Evolutionary conservation across 2,888 invertebrate species (phyloP), one percentile per base, ranked within the genome.

Genomic region (Plutella xylostella): DNA sequence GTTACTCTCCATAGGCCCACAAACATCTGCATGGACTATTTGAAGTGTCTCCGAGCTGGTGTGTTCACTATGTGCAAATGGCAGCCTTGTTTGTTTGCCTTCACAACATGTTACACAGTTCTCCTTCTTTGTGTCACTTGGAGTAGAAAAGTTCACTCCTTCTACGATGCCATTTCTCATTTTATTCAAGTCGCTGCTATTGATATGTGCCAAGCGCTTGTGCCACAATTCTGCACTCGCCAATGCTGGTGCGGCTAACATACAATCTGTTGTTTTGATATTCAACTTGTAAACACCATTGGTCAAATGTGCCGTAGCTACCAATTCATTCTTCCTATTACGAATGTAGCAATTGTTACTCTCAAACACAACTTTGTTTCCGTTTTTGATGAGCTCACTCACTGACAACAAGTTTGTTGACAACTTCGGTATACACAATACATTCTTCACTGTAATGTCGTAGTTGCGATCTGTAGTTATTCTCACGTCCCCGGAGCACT

Each of bases 81-180:
- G 43, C 20, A 44, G 38, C 6, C 43, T 14, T 2, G 3, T 19
- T 19, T 46, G 46, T 18, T 46, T 46, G 12, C 42, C 51, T 14
- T 52, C 50, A 30, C 50, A 52, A 43, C 47, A 50, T 14, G 43
- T 46, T 19, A 22, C 22, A 43, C 51, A 51, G 14, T 46, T n/a
- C 7, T 15, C 21, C 22, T 49, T 51, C 1, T 19, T 46, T 12
- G 45, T 46, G 25, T 43, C 35, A 28, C 7, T 22, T 15, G 43
- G 34, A 21, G 20, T 21, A 15, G 33, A 20, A 9, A 25, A 9
- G 6, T 25, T 25, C 34, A 43, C 5, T 20, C 43, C 34, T 21
- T 34, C 34, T 15, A 43, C 43, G 20, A 34, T 19, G 30, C 12
- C 34, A 17, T 5, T 25, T 31, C 25, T 22, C 25, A 53, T 40